Evolutionary conservation across 1,140 invertebrate species (phyloP).

Genomic region (Chymomyza costata): DNA sequence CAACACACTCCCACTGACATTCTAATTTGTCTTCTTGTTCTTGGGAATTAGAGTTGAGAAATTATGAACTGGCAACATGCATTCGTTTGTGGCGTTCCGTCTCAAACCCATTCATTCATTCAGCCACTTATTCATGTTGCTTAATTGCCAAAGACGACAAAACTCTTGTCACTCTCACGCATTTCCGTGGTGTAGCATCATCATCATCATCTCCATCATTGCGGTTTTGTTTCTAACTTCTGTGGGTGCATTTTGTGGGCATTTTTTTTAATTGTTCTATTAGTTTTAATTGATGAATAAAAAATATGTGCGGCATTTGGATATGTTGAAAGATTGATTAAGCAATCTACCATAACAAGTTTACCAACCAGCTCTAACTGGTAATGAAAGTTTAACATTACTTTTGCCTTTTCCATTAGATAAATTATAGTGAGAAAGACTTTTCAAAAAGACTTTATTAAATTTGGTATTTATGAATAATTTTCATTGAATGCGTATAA

Average conservation of each 20-base stretch:
- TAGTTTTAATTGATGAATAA: constrained; percentile 64
- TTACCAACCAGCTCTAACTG: no score
- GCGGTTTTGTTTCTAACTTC: constrained; percentile 37
- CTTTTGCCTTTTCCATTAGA: no score
- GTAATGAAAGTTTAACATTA: no score
- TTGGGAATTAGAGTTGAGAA: constrained; percentile 66
- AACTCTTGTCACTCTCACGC: constrained; percentile 47
- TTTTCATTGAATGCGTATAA: no score
- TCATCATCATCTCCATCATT: no score
- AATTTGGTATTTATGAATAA: no score
- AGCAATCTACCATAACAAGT: constrained; percentile 19
- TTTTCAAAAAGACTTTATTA: no score
- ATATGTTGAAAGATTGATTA: no score
- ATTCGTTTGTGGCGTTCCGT: constrained; percentile 27
- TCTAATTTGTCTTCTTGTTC: constrained; percentile 56
- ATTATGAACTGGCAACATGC: constrained; percentile 41
- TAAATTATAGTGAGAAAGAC: no score
- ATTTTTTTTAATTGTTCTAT: constrained; percentile 67
- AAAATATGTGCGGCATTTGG: constrained; percentile 2
- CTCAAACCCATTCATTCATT: constrained; percentile 35
- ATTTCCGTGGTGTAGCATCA: constrained; percentile 39
- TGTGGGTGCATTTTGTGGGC: constrained; percentile 47
- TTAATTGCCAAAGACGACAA: constrained; percentile 49
- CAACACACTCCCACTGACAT: no score
- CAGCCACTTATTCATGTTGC: constrained; percentile 42